Percentiles rank a stretch among this genome's conserved stretches.
phyloP scores from a whole-genome alignment of 2,797 vertebrate genomes.

The Danio aesculapii region DNA sequence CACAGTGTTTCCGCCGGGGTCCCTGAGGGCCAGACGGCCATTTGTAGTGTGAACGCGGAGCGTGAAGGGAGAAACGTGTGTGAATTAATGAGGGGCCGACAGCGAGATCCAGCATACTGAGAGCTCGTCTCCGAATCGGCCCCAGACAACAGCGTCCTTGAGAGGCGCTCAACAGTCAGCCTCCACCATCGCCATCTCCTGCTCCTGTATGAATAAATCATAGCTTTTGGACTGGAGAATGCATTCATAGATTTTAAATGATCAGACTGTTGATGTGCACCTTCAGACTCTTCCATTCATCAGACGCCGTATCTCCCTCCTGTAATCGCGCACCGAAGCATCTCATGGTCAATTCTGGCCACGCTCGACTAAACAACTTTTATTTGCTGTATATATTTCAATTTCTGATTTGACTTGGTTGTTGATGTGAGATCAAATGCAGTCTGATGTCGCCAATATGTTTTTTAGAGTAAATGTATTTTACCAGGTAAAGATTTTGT shows the following conservation, averaged over 20 bases:
- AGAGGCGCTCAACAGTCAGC: slow-evolving; percentile 41
- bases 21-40: slow-evolving; percentile 24
- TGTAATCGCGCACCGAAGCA: slow-evolving; percentile 14
- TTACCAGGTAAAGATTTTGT: neutral
- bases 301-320: neutral
- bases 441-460: neutral
- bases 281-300: slow-evolving; percentile 28
- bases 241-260: slow-evolving; percentile 50
- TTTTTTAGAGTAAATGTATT: neutral
- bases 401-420: neutral
- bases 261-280: slow-evolving; percentile 38
- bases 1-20: slow-evolving; percentile 18
- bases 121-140: slow-evolving; percentile 6
- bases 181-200: slow-evolving; percentile 14
- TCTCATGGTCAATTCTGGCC: slow-evolving; percentile 15
- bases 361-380: neutral
- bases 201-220: slow-evolving; percentile 58
- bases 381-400: neutral
- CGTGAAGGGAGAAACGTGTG: neutral
- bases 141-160: slow-evolving; percentile 50
- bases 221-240: slow-evolving; percentile 20
- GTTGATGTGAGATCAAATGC: neutral
- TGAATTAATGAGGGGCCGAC: slow-evolving; percentile 42
- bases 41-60: slow-evolving; percentile 17
- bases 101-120: slow-evolving; percentile 23